Evolutionary conservation across 2,888 invertebrate species (phyloP).

Genomic region (Tillus elongatus): DNA sequence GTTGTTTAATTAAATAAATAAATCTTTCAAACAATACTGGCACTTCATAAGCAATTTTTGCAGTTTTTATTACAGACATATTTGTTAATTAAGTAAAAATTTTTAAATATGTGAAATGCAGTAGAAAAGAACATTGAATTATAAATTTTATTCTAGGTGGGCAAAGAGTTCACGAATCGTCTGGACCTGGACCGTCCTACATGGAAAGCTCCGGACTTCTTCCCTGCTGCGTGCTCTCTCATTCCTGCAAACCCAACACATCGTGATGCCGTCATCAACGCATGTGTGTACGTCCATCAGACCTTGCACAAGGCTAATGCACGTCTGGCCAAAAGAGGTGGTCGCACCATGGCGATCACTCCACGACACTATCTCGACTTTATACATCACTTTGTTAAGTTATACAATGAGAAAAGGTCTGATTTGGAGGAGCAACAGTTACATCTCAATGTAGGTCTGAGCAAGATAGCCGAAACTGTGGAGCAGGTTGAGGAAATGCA

Average conservation of each 20-base stretch:
- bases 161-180: constrained; percentile 91
- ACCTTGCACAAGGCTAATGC: constrained; percentile 93
- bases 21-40: no score
- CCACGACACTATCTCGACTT: constrained; percentile 97
- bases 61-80: no score
- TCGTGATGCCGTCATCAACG: constrained; percentile 96
- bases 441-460: constrained; percentile 95
- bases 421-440: constrained; percentile 98
- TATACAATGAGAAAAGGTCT: constrained; percentile 95
- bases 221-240: constrained; percentile 78
- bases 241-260: constrained; percentile 68
- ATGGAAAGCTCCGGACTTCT: constrained; percentile 82
- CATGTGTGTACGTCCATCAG: constrained; percentile 96
- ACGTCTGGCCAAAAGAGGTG: constrained; percentile 81
- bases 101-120: no score
- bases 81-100: no score
- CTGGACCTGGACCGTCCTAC: constrained; percentile 84
- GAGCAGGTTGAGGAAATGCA: constrained; percentile 99
- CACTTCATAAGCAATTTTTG: no score
- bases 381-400: constrained; percentile 96
- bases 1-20: no score
- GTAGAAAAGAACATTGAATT: no score
- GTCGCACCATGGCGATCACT: constrained; percentile 94
- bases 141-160: constrained; percentile 54
- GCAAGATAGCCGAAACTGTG: constrained; percentile 98